Base-by-base conservation (phyloP, 2,113 vertebrate genomes). In the Sterna hirundo region DNA sequence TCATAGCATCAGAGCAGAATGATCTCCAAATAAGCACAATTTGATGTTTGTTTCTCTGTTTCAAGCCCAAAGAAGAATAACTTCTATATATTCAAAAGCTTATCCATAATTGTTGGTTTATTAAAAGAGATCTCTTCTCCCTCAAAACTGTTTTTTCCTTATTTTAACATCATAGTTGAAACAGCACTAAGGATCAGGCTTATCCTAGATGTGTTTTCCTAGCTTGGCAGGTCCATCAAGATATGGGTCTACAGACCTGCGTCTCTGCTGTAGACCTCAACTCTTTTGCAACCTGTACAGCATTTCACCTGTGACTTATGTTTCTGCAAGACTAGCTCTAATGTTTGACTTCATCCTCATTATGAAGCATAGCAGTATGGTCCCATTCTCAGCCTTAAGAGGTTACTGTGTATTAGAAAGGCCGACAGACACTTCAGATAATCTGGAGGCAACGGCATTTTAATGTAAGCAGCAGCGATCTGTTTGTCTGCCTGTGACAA, bases 331-430 rank as follows among this genome's bases (percentile, higher is more conserved):
- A 38, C 6, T 52, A 69, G 4, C 9, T 27, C 18, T 61, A 18
- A 0, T 0, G 1, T 61, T 88, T 83, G 3, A 0, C 2, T 57
- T 40, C 22, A 3, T 74, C 12, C 32, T n/a, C 75, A 2, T 42
- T 46, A 49, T 7, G 51, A 71, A 75, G 10, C 27, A 44, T 10
- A 74, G 10, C 32, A 46, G 5, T 29, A 34, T 11, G 32, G 25
- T 49, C 20, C 22, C 17, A 29, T 25, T 68, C 17, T 42, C n/a
- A 86, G 22, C 13, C 22, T 46, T 38, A n/a, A 68, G 47, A 62
- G 15, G 29, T 34, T 80, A 11, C 18, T 57, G 40, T 15, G 15
- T 62, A 47, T 68, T 32, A 40, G 11, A 83, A 42, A 71, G 49
- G 20, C 15, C 7, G 0, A 71, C 34, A 80, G 46, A 62, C 15